Conservation (phyloP, 2,888 invertebrate species). For the Ochropleura leucogaster region DNA sequence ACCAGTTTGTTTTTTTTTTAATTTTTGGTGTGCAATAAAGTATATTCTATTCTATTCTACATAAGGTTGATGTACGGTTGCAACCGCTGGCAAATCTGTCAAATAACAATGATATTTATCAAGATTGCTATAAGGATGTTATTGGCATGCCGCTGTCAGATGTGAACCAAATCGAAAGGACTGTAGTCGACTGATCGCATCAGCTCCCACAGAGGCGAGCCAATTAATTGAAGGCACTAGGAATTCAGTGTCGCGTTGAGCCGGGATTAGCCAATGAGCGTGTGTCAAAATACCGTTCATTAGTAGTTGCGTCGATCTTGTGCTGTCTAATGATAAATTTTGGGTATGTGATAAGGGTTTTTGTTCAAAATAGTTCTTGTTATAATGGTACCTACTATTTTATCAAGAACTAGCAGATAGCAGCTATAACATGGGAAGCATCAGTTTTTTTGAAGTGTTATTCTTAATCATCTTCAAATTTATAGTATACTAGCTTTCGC, state of each 20-base stretch:
- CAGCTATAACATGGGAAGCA: no score
- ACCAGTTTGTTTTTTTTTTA: no score
- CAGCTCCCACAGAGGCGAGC: slow-evolving; percentile 50
- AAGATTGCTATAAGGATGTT: background rate
- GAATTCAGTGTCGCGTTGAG: slow-evolving; percentile 58
- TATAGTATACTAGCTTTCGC: no score
- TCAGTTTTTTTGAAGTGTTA: no score
- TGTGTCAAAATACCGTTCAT: slow-evolving; percentile 54
- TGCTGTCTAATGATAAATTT: slow-evolving; percentile 12
- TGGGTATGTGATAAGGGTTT: background rate
- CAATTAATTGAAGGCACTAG: slow-evolving; percentile 65
- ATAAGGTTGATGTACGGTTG: background rate
- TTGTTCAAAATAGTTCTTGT: background rate
- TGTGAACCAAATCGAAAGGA: background rate
- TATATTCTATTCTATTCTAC: no score
- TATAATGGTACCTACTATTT: no score
- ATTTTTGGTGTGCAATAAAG: no score
- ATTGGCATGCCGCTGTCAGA: background rate
- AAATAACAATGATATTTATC: background rate
- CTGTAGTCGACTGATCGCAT: slow-evolving; percentile 49
- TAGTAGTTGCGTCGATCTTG: slow-evolving; percentile 42
- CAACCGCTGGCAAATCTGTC: background rate
- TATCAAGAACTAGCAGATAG: no score
- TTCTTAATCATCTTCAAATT: no score
- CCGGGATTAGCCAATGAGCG: slow-evolving; percentile 56